Base-by-base conservation (phyloP, 2,797 vertebrate species). In the Thripadectes ignobilis region DNA sequence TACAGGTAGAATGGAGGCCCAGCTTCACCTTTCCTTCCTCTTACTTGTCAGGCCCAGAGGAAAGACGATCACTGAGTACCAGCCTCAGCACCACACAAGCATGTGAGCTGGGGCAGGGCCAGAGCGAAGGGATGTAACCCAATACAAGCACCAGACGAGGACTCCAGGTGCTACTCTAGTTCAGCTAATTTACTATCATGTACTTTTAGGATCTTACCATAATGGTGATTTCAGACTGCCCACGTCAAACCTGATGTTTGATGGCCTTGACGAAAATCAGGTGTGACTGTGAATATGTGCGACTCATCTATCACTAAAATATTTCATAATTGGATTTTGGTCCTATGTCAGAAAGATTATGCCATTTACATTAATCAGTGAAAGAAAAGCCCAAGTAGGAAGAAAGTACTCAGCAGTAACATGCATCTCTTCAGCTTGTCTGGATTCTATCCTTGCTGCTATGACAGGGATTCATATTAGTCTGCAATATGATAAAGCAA, bases 161-260 rank as follows among this genome's bases (percentile, higher is more conserved):
- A 34, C 17, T 45, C 27, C 0, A 34, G 26, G 43, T 3, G 7
- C 14, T 68, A 38, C 12, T 4, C 23, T 13, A 34, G 24, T 36
- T 41, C 41, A 65, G 24, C 4, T 32, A 46, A 49, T 36, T 45
- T 29, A 36, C 4, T 11, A 18, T 14, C 3, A 0, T 7, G 21
- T 30, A 17, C 46, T 61, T 71, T 10, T 2, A 54, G 10, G 23
- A 85, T 75, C 69, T 75, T 82, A 27, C 34, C 9, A 0, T 13
- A 55, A 68, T 30, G n/a, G 30, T 21, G 26, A 49, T 38, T 71
- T 69, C 54, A 81, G 49, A 39, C 9, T 75, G 46, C 18, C 54
- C 27, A 67, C 32, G n/a, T 82, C 59, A 68, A 57, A 65, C 30
- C 26, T 49, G 7, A 49, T 23, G 15, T 30, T 26, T 58, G 38